phyloP scores from a whole-genome alignment of 2,797 vertebrate genomes.

The Rhabdomys pumilio region DNA sequence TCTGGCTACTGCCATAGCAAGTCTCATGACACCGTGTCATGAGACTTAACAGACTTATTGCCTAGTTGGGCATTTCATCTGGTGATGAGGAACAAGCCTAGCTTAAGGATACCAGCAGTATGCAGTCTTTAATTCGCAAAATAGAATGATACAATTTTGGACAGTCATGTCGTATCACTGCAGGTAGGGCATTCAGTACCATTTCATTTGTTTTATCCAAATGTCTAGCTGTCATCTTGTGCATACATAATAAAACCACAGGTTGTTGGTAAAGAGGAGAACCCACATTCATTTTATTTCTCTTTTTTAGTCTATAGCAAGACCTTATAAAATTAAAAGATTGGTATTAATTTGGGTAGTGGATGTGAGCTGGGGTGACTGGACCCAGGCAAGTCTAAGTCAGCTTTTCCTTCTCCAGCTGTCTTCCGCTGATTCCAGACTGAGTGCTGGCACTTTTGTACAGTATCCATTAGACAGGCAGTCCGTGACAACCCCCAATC shows the following conservation, averaged over 20 bases:
- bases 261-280: background rate
- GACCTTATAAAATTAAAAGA: slow-evolving; percentile 42
- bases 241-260: background rate
- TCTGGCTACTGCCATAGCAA: background rate
- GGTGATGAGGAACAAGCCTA: background rate
- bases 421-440: background rate
- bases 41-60: background rate
- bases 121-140: background rate
- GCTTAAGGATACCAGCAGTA: background rate
- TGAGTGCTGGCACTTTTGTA: background rate
- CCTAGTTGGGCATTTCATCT: background rate
- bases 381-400: background rate
- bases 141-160: background rate
- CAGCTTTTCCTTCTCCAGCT: background rate
- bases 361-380: background rate
- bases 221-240: background rate
- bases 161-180: background rate
- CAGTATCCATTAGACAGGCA: background rate
- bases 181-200: background rate
- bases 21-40: background rate
- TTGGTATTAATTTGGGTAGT: background rate
- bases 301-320: background rate
- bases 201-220: background rate
- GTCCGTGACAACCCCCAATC: background rate
- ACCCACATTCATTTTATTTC: background rate